phyloP scores from a whole-genome alignment of 2,797 vertebrate genomes.

The Tauraco hartlaubi region DNA sequence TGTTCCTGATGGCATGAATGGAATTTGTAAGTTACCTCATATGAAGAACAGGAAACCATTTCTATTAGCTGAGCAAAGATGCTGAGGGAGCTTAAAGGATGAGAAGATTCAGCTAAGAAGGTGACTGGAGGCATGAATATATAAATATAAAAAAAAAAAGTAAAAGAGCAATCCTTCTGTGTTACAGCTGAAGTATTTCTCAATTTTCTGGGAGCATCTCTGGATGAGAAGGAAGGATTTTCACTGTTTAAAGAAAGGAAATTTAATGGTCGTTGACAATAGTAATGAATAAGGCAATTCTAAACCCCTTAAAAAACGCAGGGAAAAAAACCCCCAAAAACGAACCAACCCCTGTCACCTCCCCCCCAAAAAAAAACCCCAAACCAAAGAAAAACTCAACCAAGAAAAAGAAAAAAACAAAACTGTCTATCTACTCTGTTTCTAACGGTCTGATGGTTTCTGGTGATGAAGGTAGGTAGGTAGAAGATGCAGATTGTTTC shows the following conservation, averaged over 20 bases:
- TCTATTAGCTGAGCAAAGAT: not conserved
- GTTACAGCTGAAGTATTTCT: not conserved
- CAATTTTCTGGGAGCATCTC: not conserved
- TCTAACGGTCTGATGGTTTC: not conserved
- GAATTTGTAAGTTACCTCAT: not conserved
- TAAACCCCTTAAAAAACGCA: not conserved
- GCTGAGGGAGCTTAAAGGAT: not conserved
- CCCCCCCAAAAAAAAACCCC: too few species aligned
- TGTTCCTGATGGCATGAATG: not conserved
- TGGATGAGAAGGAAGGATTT: not conserved
- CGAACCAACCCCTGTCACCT: too few species aligned
- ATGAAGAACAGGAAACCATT: not conserved
- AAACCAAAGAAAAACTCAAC: not conserved
- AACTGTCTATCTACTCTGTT: not conserved
- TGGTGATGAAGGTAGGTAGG: not conserved
- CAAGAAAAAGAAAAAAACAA: not conserved
- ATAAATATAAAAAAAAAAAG: not conserved
- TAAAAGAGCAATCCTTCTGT: not conserved
- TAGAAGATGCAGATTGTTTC: not conserved
- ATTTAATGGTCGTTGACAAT: not conserved
- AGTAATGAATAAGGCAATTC: not conserved
- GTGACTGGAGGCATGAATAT: not conserved
- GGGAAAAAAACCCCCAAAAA: not conserved
- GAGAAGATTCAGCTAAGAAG: not conserved
- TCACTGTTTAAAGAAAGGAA: not conserved